A percentile compares a stretch with the other conserved stretches of the same genome.
Conservation (phyloP, 2,113 vertebrate genomes). For the Ceyx cyanopectus region DNA sequence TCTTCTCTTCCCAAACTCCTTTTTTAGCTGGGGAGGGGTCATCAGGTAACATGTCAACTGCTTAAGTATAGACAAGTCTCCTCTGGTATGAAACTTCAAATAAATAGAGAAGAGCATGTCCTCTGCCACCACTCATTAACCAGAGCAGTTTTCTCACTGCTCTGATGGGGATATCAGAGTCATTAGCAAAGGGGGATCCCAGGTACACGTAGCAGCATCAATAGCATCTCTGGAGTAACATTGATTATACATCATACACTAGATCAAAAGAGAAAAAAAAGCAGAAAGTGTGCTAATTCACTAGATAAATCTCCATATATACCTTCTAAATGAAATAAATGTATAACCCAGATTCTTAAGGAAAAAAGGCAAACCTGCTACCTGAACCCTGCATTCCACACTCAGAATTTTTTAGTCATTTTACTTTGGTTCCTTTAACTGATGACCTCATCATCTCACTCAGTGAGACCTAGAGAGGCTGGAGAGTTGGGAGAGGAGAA, state of each 20-base stretch:
- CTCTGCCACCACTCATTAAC: not conserved
- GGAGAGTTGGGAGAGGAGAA: too few species aligned
- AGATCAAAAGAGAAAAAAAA: constrained; percentile 21
- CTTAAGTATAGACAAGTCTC: not conserved
- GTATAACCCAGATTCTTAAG: not conserved
- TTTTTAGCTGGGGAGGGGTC: not conserved
- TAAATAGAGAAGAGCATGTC: not conserved
- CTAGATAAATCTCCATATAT: not conserved
- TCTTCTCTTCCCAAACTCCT: not conserved
- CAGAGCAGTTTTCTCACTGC: not conserved
- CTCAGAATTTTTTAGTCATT: not conserved
- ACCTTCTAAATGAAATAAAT: not conserved
- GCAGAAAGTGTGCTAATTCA: not conserved
- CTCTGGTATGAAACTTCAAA: not conserved
- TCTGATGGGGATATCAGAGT: not conserved
- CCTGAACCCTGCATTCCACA: not conserved
- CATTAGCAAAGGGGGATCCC: not conserved
- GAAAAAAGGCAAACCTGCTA: not conserved
- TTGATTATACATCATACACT: not conserved
- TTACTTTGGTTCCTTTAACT: not conserved
- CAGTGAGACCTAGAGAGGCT: too few species aligned
- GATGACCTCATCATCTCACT: not conserved
- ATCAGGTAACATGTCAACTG: not conserved
- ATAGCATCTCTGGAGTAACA: constrained; percentile 33
- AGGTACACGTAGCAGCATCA: not conserved